A percentile compares a stretch with the other conserved stretches of the same genome.
These are phyloP conservation scores for Pantherophis alleghaniensis DNA, from an alignment of 2,797 vertebrate species.

Conservation along the genomic window DNA sequence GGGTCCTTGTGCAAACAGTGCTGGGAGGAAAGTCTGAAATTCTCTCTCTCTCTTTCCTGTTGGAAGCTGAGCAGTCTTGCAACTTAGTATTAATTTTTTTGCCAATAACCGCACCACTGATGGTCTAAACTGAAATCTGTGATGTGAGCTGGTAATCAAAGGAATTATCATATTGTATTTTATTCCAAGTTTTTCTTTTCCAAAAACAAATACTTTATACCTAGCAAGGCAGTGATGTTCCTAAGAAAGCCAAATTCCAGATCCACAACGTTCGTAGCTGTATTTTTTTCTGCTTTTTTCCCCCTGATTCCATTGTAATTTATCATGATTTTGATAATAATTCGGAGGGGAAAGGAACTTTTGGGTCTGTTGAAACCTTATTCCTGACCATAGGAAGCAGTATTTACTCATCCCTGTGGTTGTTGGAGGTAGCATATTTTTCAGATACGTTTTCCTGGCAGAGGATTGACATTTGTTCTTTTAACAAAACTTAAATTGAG, in stretches of 20 bases:
- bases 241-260: background rate
- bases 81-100: background rate
- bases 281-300: background rate
- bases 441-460: background rate
- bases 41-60: background rate
- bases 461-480: background rate
- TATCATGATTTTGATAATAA: background rate
- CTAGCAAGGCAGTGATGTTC: background rate
- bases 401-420: too few relatives aligned
- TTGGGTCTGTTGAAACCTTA: background rate
- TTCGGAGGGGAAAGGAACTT: too few relatives aligned
- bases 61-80: background rate
- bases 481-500: background rate
- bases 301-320: background rate
- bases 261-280: background rate
- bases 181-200: background rate
- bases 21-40: background rate
- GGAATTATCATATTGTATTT: background rate
- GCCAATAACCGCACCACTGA: too few relatives aligned
- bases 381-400: background rate
- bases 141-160: background rate
- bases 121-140: background rate
- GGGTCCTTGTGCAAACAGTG: background rate
- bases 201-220: background rate
- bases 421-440: background rate